These are phyloP conservation scores for Seira sanloemensis DNA, from an alignment of 2,888 invertebrate species.

Conservation along the genomic window DNA sequence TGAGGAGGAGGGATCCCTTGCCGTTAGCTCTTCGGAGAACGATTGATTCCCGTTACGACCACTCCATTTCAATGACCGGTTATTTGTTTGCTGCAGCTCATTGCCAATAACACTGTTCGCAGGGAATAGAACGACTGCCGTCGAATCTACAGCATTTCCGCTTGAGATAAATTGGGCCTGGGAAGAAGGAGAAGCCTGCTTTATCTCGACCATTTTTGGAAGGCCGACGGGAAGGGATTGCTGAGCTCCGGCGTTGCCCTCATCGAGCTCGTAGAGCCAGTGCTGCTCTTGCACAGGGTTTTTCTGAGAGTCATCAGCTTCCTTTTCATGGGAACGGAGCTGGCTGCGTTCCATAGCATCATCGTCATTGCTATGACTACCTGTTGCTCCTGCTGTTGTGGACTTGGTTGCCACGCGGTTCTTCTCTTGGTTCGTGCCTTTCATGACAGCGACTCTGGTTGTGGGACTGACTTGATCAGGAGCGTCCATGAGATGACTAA, in stretches of 20 bases:
- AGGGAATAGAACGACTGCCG: not conserved
- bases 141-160: not conserved
- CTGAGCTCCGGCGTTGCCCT: not conserved
- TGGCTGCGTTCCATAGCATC: conserved; percentile 27
- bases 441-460: conserved; percentile 12
- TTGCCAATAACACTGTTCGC: not conserved
- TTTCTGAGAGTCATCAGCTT: not conserved
- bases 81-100: not conserved
- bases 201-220: not conserved
- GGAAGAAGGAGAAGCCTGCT: not conserved
- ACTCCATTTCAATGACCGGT: not conserved
- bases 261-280: not conserved
- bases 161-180: not conserved
- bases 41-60: not conserved
- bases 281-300: conserved; percentile 1
- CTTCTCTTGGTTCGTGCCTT: conserved; percentile 10
- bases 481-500: conserved; percentile 45
- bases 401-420: conserved; percentile 31
- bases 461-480: conserved; percentile 48
- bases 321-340: not conserved
- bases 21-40: no score
- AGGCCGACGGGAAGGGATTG: not conserved
- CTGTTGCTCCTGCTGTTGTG: conserved; percentile 39
- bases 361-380: conserved; percentile 47
- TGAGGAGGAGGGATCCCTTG: no score